phyloP scores from a whole-genome alignment of 2,797 vertebrate genomes.

The Smutsia gigantea region DNA sequence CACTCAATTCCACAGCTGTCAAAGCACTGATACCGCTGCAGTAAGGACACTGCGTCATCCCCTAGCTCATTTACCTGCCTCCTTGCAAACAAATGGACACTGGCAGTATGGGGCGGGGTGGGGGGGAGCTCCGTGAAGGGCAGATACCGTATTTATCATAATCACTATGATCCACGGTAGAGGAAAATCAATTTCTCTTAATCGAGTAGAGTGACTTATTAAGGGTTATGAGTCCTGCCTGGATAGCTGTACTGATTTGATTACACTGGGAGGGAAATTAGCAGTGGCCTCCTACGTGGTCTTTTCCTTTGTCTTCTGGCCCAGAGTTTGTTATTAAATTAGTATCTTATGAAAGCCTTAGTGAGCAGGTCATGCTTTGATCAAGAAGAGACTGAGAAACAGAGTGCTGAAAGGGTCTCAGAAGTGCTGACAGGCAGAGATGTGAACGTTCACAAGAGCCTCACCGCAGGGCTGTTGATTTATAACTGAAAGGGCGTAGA shows the following conservation, averaged over 20 bases:
- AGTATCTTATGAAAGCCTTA: conserved; percentile 84
- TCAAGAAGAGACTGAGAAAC: conserved; percentile 79
- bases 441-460: conserved; percentile 70
- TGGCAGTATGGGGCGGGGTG: conserved; percentile 67
- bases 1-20: conserved; percentile 88
- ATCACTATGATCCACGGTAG: conserved; percentile 89
- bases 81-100: conserved; percentile 84
- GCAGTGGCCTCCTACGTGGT: conserved; percentile 84
- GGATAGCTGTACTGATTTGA: conserved; percentile 87
- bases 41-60: conserved; percentile 88
- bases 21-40: conserved; percentile 90
- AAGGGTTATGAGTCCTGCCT: conserved; percentile 91
- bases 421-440: conserved; percentile 79
- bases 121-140: conserved; percentile 55
- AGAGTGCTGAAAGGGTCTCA: conserved; percentile 77
- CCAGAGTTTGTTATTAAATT: conserved; percentile 84
- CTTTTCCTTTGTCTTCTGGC: conserved; percentile 87
- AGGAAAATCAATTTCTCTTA: conserved; percentile 92
- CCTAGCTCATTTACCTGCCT: conserved; percentile 85
- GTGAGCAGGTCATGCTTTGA: conserved; percentile 86
- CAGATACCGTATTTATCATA: conserved; percentile 91
- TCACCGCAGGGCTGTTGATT: neutral
- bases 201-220: conserved; percentile 94
- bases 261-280: conserved; percentile 89
- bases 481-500: conserved; percentile 63